Conservation (phyloP, 2,113 vertebrate species). For the Craseonycteris thonglongyai region DNA sequence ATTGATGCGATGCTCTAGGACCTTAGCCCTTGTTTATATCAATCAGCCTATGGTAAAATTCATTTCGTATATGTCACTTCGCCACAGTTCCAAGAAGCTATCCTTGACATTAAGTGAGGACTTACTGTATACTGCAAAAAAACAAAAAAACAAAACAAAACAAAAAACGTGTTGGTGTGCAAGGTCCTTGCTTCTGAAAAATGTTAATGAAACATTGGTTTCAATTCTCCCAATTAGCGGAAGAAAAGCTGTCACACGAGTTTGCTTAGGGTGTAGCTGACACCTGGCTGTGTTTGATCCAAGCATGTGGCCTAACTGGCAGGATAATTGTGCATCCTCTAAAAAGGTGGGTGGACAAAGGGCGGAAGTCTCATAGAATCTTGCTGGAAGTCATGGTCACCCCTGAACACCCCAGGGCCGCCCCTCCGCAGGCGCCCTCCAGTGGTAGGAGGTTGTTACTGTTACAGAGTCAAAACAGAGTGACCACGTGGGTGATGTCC, state of each 20-base stretch:
- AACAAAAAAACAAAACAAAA: too few species aligned
- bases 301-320: not conserved
- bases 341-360: not conserved
- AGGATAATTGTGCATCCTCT: not conserved
- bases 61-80: not conserved
- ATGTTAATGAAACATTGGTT: not conserved
- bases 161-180: not conserved
- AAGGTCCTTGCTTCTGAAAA: not conserved
- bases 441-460: not conserved
- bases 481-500: not conserved
- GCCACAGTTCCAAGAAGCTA: not conserved
- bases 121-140: not conserved
- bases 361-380: not conserved
- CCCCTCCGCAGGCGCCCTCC: not conserved
- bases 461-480: not conserved
- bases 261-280: not conserved
- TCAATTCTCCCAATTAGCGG: not conserved
- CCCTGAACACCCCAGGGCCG: not conserved
- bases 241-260: not conserved
- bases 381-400: not conserved
- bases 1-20: not conserved
- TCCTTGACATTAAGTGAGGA: not conserved
- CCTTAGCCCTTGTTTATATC: not conserved
- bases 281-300: not conserved
- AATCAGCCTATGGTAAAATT: not conserved